A percentile compares a stretch with the other conserved stretches of the same genome.
Conservation (phyloP, 2,797 vertebrate genomes). For the Rhinichthys osculus region DNA sequence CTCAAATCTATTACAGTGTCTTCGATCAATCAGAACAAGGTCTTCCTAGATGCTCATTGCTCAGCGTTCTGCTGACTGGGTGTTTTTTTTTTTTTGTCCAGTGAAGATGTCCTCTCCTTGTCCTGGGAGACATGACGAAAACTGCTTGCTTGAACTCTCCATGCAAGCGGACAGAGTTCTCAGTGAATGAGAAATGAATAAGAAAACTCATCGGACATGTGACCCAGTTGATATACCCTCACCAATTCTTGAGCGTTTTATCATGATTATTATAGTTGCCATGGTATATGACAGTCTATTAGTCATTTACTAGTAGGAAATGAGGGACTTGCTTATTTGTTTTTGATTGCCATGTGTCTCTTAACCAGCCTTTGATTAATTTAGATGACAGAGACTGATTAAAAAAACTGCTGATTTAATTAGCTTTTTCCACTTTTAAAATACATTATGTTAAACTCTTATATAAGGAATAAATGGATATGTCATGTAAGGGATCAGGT, state of each 20-base stretch:
- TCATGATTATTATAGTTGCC: slow-evolving; percentile 9
- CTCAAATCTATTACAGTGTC: slow-evolving; percentile 40
- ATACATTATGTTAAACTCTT: neutral
- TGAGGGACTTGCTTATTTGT: slow-evolving; percentile 7
- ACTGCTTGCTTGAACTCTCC: slow-evolving; percentile 1
- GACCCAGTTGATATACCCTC: slow-evolving; percentile 60
- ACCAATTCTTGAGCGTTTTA: neutral
- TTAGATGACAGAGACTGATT: neutral
- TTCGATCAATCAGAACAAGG: slow-evolving; percentile 45
- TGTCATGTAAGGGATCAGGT: neutral
- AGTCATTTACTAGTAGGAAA: slow-evolving; percentile 41
- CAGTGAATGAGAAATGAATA: slow-evolving; percentile 52
- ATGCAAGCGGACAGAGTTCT: slow-evolving; percentile 30
- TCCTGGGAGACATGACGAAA: slow-evolving; percentile 17
- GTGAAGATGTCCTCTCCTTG: neutral
- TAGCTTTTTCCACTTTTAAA: slow-evolving; percentile 5
- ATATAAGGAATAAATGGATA: neutral
- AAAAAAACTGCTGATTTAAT: neutral
- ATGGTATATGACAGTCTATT: slow-evolving; percentile 23
- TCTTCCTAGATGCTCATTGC: slow-evolving; percentile 27
- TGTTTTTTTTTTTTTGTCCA: slow-evolving; percentile 37
- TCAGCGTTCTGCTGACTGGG: slow-evolving; percentile 36
- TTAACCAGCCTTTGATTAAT: slow-evolving; percentile 13
- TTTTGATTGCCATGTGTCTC: slow-evolving; percentile 13
- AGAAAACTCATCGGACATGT: slow-evolving; percentile 45